Conservation (phyloP, 2,888 invertebrate genomes). For the Ectropis crepuscularia region DNA sequence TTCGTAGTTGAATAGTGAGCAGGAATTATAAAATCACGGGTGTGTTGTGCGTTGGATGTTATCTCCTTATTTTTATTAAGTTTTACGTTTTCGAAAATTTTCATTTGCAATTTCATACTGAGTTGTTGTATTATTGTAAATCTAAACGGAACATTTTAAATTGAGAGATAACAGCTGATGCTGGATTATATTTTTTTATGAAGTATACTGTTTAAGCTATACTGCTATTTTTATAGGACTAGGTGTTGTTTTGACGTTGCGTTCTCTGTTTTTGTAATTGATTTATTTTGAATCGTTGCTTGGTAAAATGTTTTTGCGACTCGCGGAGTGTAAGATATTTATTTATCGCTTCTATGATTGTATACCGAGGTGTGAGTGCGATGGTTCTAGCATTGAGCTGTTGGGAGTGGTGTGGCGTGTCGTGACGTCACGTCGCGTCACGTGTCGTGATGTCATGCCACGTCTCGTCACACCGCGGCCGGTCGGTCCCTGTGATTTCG, state of each 20-base stretch:
- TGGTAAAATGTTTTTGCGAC: constrained; percentile 45
- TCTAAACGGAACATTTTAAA: constrained; percentile 70
- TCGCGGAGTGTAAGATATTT: constrained; percentile 46
- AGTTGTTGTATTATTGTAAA: constrained; percentile 73
- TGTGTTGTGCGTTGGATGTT: constrained; percentile 61
- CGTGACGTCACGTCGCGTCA: not conserved
- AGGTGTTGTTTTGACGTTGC: constrained; percentile 66
- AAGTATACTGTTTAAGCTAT: constrained; percentile 79
- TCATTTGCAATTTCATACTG: constrained; percentile 53
- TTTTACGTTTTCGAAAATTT: constrained; percentile 56
- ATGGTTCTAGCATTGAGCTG: constrained; percentile 26
- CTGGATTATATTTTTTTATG: constrained; percentile 83
- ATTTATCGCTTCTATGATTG: constrained; percentile 55
- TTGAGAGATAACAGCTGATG: constrained; percentile 76
- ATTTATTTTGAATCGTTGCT: constrained; percentile 57
- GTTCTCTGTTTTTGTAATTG: constrained; percentile 62
- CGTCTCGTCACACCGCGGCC: constrained; percentile 28
- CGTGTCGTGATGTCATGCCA: constrained; percentile 12
- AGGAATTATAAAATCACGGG: constrained; percentile 60
- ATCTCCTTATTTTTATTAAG: constrained; percentile 55
- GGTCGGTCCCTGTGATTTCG: constrained; percentile 66
- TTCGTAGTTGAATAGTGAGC: constrained; percentile 68
- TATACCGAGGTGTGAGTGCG: constrained; percentile 43
- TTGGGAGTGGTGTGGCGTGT: constrained; percentile 17
- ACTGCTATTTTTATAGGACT: constrained; percentile 83